Evolutionary conservation across 2,113 vertebrate genomes (phyloP).

Genomic region (Eulacestoma nigropectus): DNA sequence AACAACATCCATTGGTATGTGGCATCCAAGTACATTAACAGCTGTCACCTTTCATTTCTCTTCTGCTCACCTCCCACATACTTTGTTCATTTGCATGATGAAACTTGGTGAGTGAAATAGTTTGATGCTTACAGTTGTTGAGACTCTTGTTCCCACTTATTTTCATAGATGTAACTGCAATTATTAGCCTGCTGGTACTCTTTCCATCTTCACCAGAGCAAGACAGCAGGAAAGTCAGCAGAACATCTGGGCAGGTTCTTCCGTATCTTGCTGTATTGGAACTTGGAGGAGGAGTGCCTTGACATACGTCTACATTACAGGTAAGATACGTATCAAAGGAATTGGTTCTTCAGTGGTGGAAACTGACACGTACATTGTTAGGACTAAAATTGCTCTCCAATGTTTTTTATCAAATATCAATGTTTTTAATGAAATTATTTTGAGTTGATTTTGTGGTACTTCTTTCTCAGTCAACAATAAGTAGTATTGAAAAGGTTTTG

Average conservation of each 20-base stretch:
- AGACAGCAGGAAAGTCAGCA: not conserved
- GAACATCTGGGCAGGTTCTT: not conserved
- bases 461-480: not conserved
- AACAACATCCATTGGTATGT: not conserved
- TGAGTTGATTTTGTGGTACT: not conserved
- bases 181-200: not conserved
- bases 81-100: not conserved
- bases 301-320: not conserved
- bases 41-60: not conserved
- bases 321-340: not conserved
- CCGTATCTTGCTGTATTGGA: not conserved
- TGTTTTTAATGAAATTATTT: not conserved
- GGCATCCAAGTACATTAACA: not conserved
- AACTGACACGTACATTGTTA: not conserved
- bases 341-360: not conserved
- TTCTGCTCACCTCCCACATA: not conserved
- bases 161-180: not conserved
- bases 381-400: not conserved
- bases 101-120: not conserved
- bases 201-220: not conserved
- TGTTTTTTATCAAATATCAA: no score
- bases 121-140: not conserved
- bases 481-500: not conserved
- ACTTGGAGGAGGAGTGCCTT: not conserved
- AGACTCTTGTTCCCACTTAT: not conserved